Conservation (phyloP, 1,140 invertebrate species). For the Diorhabda carinulata region DNA sequence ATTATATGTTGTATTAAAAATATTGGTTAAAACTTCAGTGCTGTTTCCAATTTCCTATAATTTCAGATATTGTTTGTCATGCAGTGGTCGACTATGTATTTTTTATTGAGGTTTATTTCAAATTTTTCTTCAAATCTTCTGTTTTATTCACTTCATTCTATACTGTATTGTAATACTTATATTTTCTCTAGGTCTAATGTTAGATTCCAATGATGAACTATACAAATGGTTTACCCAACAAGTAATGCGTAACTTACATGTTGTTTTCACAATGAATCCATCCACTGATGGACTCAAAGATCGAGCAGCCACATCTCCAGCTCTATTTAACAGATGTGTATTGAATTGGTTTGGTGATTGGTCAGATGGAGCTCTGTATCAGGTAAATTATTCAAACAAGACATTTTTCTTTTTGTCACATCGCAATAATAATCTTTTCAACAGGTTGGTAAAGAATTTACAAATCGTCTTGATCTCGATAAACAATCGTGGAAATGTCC, state of each 20-base stretch:
- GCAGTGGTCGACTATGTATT: too few species aligned
- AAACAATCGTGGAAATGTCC: constrained; percentile 77
- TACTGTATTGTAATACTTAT: too few species aligned
- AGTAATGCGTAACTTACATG: constrained; percentile 98
- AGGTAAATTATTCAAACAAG: constrained; percentile 57
- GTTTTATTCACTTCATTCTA: too few species aligned
- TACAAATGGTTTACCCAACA: constrained; percentile 98
- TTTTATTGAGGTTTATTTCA: too few species aligned
- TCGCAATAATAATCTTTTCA: neutral
- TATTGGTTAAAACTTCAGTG: too few species aligned
- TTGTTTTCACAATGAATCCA: constrained; percentile 99
- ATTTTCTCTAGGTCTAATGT: constrained; percentile 69
- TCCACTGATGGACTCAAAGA: constrained; percentile 97
- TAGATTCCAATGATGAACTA: constrained; percentile 96
- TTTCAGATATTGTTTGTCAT: too few species aligned
- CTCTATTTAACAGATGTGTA: constrained; percentile 98
- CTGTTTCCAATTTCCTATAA: too few species aligned
- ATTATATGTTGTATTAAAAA: too few species aligned
- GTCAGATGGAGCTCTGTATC: constrained; percentile 95
- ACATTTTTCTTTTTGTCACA: too few species aligned
- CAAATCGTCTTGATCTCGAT: constrained; percentile 78
- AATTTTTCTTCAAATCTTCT: too few species aligned
- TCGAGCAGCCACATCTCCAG: constrained; percentile 96
- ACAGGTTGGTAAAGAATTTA: constrained; percentile 84
- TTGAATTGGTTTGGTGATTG: constrained; percentile 99